phyloP scores from a whole-genome alignment of 2,888 invertebrate genomes.

The Protonemura montana region DNA sequence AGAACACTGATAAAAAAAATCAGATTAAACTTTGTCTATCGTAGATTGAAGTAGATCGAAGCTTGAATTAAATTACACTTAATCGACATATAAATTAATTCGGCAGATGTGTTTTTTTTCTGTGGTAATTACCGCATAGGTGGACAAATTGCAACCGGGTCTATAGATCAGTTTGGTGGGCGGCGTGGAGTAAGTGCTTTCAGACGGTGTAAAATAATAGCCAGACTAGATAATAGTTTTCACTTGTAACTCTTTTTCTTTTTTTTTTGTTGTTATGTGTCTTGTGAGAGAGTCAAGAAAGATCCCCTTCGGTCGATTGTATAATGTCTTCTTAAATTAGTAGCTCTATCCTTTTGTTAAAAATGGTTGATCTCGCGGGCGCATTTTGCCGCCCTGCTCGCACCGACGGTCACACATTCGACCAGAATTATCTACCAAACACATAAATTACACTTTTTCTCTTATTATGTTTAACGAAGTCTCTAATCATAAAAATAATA shows the following conservation, averaged over 20 bases:
- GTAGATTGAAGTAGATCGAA: background rate
- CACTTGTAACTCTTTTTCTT: constrained; percentile 24
- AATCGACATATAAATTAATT: constrained; percentile 12
- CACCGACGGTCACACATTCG: constrained; percentile 19
- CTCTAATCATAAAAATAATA: constrained; percentile 39
- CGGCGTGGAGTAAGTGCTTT: constrained; percentile 8
- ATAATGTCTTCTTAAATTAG: constrained; percentile 36
- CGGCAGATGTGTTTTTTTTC: constrained; percentile 14
- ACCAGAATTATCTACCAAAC: background rate
- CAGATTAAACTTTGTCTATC: background rate
- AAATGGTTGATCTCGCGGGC: constrained; percentile 18
- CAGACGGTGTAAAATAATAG: constrained; percentile 32
- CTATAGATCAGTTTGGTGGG: constrained; percentile 32
- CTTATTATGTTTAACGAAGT: constrained; percentile 33
- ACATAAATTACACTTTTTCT: constrained; percentile 25
- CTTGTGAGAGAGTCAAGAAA: constrained; percentile 22
- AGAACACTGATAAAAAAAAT: background rate
- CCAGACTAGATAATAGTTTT: background rate
- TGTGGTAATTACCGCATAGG: constrained; percentile 20
- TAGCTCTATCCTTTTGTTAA: constrained; percentile 36
- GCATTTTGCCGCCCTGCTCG: background rate
- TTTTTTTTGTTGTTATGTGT: too few relatives aligned
- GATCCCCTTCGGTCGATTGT: constrained; percentile 23
- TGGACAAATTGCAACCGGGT: constrained; percentile 34
- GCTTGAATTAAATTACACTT: constrained; percentile 12